Percentiles rank a stretch among this genome's conserved stretches.
Conservation (phyloP, 2,888 invertebrate species). For the Watsonalla binaria region DNA sequence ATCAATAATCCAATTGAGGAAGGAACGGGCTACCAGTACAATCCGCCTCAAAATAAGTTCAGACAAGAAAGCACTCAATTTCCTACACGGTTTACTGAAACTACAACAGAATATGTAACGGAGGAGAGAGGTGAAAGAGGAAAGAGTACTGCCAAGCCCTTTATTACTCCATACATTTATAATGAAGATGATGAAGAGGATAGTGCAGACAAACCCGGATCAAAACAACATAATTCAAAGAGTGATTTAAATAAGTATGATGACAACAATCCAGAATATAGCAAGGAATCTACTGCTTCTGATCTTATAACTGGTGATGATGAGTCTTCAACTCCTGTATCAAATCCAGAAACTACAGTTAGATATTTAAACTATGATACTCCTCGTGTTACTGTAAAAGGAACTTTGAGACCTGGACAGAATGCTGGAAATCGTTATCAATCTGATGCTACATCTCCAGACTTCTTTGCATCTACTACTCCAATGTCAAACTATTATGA, state of each 20-base stretch:
- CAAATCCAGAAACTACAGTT: background rate
- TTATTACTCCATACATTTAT: conserved; percentile 26
- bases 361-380: background rate
- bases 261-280: background rate
- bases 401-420: conserved; percentile 5
- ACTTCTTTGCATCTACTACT: conserved; percentile 18
- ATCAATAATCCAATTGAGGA: conserved; percentile 3
- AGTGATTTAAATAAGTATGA: background rate
- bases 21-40: conserved; percentile 28
- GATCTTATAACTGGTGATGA: conserved; percentile 9
- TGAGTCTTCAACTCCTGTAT: background rate
- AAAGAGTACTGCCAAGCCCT: conserved; percentile 18
- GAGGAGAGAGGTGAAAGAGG: conserved; percentile 3
- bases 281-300: conserved; percentile 1
- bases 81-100: conserved; percentile 9
- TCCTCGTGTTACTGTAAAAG: background rate
- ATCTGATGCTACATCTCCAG: background rate
- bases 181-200: conserved; percentile 11
- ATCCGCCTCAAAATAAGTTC: conserved; percentile 23
- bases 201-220: conserved; percentile 6
- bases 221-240: background rate
- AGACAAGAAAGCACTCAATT: conserved; percentile 9
- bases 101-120: background rate
- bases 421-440: background rate
- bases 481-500: conserved; percentile 10